These are phyloP conservation scores for Arrhamphus sclerolepis DNA, from an alignment of 2,797 vertebrate genomes.

Conservation along the genomic window DNA sequence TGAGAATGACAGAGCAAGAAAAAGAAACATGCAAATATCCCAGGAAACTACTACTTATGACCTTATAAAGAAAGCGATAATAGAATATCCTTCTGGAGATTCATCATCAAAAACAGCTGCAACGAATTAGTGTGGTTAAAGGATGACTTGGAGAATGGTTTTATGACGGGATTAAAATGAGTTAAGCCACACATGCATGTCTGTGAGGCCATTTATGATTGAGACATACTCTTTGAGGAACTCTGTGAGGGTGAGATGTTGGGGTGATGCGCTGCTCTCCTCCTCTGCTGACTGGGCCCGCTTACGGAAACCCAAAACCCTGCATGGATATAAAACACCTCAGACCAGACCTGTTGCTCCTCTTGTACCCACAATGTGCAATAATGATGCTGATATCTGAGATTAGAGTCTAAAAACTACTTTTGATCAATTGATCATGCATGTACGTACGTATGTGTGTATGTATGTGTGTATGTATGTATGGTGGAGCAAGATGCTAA, in stretches of 20 bases:
- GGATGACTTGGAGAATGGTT: constrained; percentile 39
- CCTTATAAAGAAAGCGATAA: constrained; percentile 23
- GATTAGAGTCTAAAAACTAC: constrained; percentile 9
- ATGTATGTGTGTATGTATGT: neutral
- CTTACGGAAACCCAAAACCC: constrained; percentile 84
- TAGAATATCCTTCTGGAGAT: constrained; percentile 9
- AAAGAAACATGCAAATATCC: constrained; percentile 62
- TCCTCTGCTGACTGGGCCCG: constrained; percentile 83
- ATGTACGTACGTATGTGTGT: neutral
- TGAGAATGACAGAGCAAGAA: constrained; percentile 31
- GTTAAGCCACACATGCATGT: constrained; percentile 71
- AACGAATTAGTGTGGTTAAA: constrained; percentile 51
- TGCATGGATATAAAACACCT: constrained; percentile 80
- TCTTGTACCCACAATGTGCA: neutral
- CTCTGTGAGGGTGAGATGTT: constrained; percentile 84
- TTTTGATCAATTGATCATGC: constrained; percentile 1
- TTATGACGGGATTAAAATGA: constrained; percentile 52
- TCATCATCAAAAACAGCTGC: constrained; percentile 36
- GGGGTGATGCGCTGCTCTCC: constrained; percentile 77
- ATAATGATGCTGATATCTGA: neutral
- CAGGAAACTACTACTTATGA: constrained; percentile 11
- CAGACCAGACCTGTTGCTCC: constrained; percentile 41
- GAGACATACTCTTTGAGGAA: constrained; percentile 86
- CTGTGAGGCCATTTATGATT: constrained; percentile 52
- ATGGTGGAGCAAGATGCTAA: neutral